Evolutionary conservation across 1,140 invertebrate genomes (phyloP), one percentile per base, ranked within the genome.

Genomic region (Neomicropteryx cornuta): DNA sequence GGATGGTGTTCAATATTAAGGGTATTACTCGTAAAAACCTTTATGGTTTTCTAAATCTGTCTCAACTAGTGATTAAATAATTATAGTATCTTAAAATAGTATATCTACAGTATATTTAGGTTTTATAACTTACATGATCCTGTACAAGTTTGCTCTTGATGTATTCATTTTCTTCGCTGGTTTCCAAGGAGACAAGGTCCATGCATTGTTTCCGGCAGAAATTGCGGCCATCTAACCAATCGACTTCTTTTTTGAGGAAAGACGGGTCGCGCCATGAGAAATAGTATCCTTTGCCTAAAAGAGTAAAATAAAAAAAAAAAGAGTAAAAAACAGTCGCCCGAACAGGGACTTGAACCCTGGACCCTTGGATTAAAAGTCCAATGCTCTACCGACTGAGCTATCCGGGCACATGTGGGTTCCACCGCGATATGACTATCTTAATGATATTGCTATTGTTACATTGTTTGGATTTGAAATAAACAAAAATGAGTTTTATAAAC

Each of bases 201-300:
- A 90, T 90, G 60, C 86, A 90, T 18, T 83, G 71, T 57, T 82
- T 74, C 45, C 85, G 72, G 56, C 86, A 89, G 63, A 76, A 88
- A 58, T 88, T 88, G 47, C 86, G 73, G 2, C 73, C 83, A 11
- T 75, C 76, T 21, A 89, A 59, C 86, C 86, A 90, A 56, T 88
- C 84, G 46, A 79, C 64, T 59, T 87, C 81, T 22, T 81, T 76
- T 18, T 76, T 76, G 28, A 70, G 70, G 16, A 81, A 75, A 21
- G 73, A 70, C 3, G 75, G 76, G 50, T 87, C 83, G 38, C 77
- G 71, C 85, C 85, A 89, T n/a, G 83, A 85, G 62, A 83, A 86
- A 58, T 79, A 87, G 56, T 88, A 88, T 17, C 81, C 81, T 46
- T 81, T 80, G 33, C 76, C 77, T 74, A 51, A 16, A n/a, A 39